A percentile compares a stretch with the other conserved stretches of the same genome.
Conservation (phyloP, 2,113 vertebrate species). For the Chamaea fasciata region DNA sequence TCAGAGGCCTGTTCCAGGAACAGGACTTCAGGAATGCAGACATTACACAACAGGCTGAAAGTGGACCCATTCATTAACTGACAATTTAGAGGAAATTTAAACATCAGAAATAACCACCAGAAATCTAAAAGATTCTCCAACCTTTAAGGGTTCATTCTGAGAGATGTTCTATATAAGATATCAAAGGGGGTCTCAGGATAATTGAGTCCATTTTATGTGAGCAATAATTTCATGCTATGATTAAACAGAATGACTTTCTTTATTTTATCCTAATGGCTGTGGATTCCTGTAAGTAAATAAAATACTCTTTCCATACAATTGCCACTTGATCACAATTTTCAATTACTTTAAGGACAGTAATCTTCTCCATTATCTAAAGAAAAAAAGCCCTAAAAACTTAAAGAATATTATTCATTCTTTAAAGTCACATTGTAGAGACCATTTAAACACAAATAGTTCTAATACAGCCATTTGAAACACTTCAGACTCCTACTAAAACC, state of each 20-base stretch:
- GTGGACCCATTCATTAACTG: background rate
- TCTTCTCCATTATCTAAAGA: background rate
- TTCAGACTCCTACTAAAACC: background rate
- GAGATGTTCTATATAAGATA: background rate
- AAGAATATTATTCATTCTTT: background rate
- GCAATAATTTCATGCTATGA: background rate
- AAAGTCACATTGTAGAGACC: background rate
- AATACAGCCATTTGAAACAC: background rate
- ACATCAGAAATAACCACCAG: background rate
- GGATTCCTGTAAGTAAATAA: slow-evolving; percentile 53
- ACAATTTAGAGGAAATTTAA: background rate
- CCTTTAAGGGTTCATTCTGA: background rate
- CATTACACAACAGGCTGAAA: background rate
- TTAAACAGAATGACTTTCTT: background rate
- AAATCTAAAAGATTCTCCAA: background rate
- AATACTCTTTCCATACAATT: background rate
- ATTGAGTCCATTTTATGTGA: background rate
- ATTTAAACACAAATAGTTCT: background rate
- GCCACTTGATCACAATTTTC: background rate
- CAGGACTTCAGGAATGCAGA: background rate
- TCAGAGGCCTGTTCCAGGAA: background rate
- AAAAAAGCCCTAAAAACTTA: background rate
- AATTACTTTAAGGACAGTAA: background rate
- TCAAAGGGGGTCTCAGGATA: background rate
- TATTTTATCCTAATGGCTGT: background rate